Conservation (phyloP, 1,140 invertebrate species). For the Drosophila obscura region DNA sequence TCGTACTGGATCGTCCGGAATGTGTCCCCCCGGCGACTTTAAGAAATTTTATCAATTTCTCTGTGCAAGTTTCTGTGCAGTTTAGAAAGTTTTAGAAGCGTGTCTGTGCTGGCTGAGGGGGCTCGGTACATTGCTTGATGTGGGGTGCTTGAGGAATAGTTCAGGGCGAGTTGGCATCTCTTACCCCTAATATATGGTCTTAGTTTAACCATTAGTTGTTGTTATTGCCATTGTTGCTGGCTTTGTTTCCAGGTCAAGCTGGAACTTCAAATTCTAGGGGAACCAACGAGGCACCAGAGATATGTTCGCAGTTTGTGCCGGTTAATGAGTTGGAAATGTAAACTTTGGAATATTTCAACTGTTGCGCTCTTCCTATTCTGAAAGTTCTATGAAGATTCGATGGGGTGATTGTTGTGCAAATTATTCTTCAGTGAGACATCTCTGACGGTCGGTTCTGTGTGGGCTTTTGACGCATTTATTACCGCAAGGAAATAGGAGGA, state of each 20-base stretch:
- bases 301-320: constrained; percentile 66
- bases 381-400: constrained; percentile 34
- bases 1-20: constrained; percentile 33
- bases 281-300: constrained; percentile 10
- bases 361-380: constrained; percentile 26
- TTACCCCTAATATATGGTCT: constrained; percentile 50
- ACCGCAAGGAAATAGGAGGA: too few relatives aligned
- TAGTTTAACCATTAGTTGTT: constrained; percentile 53
- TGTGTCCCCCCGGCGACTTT: constrained; percentile 60
- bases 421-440: constrained; percentile 21
- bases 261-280: constrained; percentile 29
- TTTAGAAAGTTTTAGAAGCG: constrained; percentile 56
- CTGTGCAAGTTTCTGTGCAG: constrained; percentile 58
- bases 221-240: constrained; percentile 34
- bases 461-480: too few relatives aligned
- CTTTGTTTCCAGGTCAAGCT: constrained; percentile 56
- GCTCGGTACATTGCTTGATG: background rate
- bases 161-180: constrained; percentile 30
- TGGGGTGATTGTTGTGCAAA: constrained; percentile 12
- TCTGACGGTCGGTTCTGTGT: too few relatives aligned
- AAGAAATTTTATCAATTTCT: constrained; percentile 79
- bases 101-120: constrained; percentile 19
- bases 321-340: constrained; percentile 76
- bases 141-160: constrained; percentile 26
- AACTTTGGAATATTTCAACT: constrained; percentile 55